Base-by-base conservation (phyloP, 2,113 vertebrate species). In the Microcebus murinus region DNA sequence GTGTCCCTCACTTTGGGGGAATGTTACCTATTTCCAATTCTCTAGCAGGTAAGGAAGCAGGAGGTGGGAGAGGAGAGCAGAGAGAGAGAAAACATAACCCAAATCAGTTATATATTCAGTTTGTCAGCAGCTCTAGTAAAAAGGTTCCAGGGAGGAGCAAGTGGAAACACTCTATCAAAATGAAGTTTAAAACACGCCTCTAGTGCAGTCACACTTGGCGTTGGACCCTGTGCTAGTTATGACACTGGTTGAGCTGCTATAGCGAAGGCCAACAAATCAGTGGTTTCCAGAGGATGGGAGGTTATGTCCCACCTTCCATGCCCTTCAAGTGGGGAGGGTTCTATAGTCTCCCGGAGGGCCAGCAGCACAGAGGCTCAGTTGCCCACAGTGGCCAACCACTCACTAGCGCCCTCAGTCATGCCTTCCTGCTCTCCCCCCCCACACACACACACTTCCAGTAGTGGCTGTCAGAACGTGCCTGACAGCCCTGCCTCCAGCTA, bases 401-500 rank as follows among this genome's bases (percentile, higher is more conserved):
- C 34, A 15, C 34, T 25, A 23, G 20, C 25, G 14, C 8, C 23
- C 7, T 31, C 39, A 7, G 13, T 11, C 4, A 25, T 1, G 2
- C 21, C 45, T 48, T 12, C 34, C n/a, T 8, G 13, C 11, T 14
- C 17, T 57, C 39, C 27, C 45, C 17, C 45, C 18, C 3, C n/a
- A n/a, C n/a, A n/a, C n/a, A n/a, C n/a, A n/a, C n/a, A n/a, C n/a
- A n/a, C n/a, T n/a, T n/a, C 76, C 31, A 31, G 21, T 0, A 7
- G 50, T 50, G 34, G 31, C 29, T 6, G 0, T 0, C 0, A 55
- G 39, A 36, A 42, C 7, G 27, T 23, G 6, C 27, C n/a, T 9
- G 34, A 21, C 10, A n/a, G 27, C n/a, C 39, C 36, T 34, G 31
- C 80, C n/a, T 91, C 71, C 42, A 63, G 2, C 8, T 29, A 20